Conservation (phyloP, 1,140 invertebrate genomes). For the Brachionus rotundiformis region DNA sequence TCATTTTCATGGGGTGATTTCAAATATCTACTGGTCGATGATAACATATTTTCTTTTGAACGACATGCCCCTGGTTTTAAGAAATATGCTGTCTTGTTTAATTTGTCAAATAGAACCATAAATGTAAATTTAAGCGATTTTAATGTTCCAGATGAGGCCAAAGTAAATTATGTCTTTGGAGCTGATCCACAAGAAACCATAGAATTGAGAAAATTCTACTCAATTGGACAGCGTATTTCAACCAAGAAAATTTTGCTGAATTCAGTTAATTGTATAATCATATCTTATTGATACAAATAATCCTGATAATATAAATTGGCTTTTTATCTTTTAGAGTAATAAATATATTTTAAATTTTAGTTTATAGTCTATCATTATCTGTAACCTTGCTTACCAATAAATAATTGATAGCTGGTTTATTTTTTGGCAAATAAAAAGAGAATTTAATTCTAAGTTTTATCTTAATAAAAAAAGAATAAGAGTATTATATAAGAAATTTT, state of each 20-base stretch:
- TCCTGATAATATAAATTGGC: too few relatives aligned
- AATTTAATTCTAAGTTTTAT: too few relatives aligned
- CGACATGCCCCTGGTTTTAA: not conserved
- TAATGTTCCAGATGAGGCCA: not conserved
- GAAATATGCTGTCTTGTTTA: slow-evolving; percentile 26
- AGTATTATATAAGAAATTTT: too few relatives aligned
- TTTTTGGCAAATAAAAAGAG: too few relatives aligned
- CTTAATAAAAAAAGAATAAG: too few relatives aligned
- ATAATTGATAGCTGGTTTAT: too few relatives aligned
- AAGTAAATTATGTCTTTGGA: slow-evolving; percentile 34
- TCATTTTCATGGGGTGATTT: slow-evolving; percentile 61
- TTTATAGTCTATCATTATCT: too few relatives aligned
- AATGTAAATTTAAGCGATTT: not conserved
- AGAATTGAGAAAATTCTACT: slow-evolving; percentile 27
- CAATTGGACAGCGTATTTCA: not conserved
- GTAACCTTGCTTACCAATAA: too few relatives aligned
- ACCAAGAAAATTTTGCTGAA: slow-evolving; percentile 8
- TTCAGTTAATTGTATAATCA: slow-evolving; percentile 23
- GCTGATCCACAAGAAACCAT: slow-evolving; percentile 5
- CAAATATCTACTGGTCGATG: slow-evolving; percentile 54
- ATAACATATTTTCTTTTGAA: slow-evolving; percentile 56
- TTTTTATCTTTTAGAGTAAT: too few relatives aligned
- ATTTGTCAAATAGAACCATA: not conserved
- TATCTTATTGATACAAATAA: slow-evolving; percentile 28
- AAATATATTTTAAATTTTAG: too few relatives aligned